phyloP scores from a whole-genome alignment of 2,113 vertebrate genomes.

The Mus pahari region DNA sequence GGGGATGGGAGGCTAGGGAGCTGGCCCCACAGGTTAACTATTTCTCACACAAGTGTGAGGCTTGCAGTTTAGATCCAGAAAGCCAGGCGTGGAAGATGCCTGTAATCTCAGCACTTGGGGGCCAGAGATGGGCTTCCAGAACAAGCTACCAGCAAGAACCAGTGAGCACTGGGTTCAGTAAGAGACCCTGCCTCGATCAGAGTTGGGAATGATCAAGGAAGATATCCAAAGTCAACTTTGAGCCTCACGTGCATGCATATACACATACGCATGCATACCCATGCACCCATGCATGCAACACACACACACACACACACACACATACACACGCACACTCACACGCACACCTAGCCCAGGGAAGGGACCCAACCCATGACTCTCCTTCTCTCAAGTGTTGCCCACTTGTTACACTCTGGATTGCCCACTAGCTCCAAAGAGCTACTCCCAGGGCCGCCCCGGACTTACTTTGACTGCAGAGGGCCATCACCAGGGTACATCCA shows the following conservation, averaged over 20 bases:
- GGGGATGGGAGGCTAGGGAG: not conserved
- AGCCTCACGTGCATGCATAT: not conserved
- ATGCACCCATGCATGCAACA: not conserved
- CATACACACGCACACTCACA: not conserved
- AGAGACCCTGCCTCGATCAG: not conserved
- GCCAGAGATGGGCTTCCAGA: not conserved
- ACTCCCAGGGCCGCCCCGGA: not conserved
- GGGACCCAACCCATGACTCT: not conserved
- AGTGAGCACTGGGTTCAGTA: not conserved
- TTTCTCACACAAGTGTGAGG: not conserved
- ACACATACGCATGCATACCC: not conserved
- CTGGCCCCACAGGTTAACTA: not conserved
- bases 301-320: not conserved
- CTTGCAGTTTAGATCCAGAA: not conserved
- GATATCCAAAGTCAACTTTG: not conserved
- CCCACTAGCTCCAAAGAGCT: not conserved
- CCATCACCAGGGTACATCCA: conserved; percentile 92
- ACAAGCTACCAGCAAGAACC: not conserved
- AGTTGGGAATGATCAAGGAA: too few species aligned
- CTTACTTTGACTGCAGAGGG: conserved; percentile 92
- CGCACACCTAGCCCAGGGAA: not conserved
- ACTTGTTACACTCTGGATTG: not conserved
- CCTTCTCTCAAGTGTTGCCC: not conserved
- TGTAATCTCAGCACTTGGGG: not conserved
- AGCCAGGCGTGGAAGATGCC: not conserved